These are phyloP conservation scores for Plebejus anna DNA, from an alignment of 2,888 invertebrate species.

Conservation along the genomic window DNA sequence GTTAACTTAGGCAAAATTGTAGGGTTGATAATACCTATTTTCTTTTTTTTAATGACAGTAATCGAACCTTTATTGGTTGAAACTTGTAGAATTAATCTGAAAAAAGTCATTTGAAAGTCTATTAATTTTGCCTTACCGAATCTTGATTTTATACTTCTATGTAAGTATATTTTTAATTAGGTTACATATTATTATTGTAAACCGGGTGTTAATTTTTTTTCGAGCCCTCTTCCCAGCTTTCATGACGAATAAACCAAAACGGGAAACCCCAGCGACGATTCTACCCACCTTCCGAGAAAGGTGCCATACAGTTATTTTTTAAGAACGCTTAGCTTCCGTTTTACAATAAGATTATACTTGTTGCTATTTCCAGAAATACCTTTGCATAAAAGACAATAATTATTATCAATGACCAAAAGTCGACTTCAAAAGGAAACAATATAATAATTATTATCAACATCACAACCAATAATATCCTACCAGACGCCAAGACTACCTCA, in stretches of 20 bases:
- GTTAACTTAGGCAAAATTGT: slow-evolving; percentile 32
- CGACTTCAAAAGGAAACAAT: not conserved
- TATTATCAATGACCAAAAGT: no score
- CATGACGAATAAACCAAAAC: not conserved
- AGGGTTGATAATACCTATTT: not conserved
- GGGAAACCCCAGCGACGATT: not conserved
- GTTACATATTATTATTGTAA: no score
- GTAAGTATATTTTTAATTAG: no score
- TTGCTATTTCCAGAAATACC: not conserved
- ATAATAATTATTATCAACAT: not conserved
- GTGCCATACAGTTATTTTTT: not conserved
- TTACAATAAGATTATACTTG: not conserved
- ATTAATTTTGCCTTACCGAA: no score
- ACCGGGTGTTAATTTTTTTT: no score
- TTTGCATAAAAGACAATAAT: not conserved
- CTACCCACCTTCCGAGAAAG: not conserved
- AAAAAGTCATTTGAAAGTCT: no score
- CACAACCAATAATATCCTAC: not conserved
- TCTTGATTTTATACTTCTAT: no score
- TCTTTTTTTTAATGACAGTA: not conserved
- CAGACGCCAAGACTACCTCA: not conserved
- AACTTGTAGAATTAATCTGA: no score
- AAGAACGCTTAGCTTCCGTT: not conserved
- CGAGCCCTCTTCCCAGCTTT: not conserved
- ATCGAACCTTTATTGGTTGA: no score